Evolutionary conservation across 1,140 invertebrate genomes (phyloP).

Genomic region (Drosophila pruinosa): DNA sequence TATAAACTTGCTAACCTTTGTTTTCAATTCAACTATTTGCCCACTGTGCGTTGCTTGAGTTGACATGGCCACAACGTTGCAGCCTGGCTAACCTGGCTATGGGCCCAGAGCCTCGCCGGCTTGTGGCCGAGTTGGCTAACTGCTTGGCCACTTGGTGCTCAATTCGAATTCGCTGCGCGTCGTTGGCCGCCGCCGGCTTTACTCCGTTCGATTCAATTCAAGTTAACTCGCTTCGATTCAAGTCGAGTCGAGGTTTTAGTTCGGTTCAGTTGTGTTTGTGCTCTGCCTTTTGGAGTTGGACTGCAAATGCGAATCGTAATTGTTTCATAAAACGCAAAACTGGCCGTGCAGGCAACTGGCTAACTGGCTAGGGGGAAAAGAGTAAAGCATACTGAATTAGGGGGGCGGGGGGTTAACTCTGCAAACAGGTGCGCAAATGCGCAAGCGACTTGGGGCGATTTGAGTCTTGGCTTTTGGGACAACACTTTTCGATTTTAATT

Average conservation of each 20-base stretch:
- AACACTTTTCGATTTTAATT: conserved; percentile 74
- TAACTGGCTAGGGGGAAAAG: background rate
- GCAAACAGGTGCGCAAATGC: conserved; percentile 67
- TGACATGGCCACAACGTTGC: conserved; percentile 48
- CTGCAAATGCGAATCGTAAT: conserved; percentile 60
- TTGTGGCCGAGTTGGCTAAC: conserved; percentile 30
- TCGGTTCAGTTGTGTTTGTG: conserved; percentile 28
- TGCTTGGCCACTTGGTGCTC: conserved; percentile 47
- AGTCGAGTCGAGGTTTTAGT: conserved; percentile 7
- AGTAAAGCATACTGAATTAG: background rate
- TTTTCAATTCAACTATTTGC: background rate
- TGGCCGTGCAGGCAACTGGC: conserved; percentile 35
- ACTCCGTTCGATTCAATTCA: background rate
- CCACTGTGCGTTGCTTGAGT: conserved; percentile 49
- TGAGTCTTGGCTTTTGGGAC: conserved; percentile 53
- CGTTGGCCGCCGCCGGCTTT: conserved; percentile 25
- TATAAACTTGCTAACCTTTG: no score
- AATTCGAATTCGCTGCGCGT: conserved; percentile 40
- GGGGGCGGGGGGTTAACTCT: background rate
- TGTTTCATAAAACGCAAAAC: conserved; percentile 74
- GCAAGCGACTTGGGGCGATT: no score
- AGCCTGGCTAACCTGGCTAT: conserved; percentile 39
- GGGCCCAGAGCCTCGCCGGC: conserved; percentile 14
- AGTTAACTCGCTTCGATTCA: background rate
- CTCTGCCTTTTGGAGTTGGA: conserved; percentile 26